Evolutionary conservation across 2,888 invertebrate genomes (phyloP).

Genomic region (Agriopis marginaria): DNA sequence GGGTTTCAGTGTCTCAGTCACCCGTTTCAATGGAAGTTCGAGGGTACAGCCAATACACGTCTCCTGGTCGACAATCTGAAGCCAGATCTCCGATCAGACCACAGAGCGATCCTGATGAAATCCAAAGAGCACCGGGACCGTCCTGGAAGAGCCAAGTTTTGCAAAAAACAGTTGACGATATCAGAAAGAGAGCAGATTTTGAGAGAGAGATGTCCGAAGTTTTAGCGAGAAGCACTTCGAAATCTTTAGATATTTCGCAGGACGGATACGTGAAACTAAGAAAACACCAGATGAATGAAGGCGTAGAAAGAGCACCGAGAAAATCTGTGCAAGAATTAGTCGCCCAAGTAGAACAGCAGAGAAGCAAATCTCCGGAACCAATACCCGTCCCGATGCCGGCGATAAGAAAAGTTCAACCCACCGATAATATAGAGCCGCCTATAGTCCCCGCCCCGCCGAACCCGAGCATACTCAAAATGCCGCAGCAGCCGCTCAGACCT

Average conservation of each 20-base stretch:
- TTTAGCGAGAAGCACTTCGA: conserved; percentile 62
- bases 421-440: conserved; percentile 59
- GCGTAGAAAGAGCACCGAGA: conserved; percentile 71
- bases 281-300: conserved; percentile 69
- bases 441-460: conserved; percentile 53
- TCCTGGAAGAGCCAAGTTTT: conserved; percentile 81
- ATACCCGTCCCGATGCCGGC: conserved; percentile 47
- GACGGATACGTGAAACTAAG: conserved; percentile 82
- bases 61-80: conserved; percentile 71
- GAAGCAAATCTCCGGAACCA: conserved; percentile 74
- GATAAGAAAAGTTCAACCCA: conserved; percentile 62
- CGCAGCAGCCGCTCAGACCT: conserved; percentile 79
- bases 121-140: conserved; percentile 57
- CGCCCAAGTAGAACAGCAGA: conserved; percentile 86
- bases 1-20: conserved; percentile 73
- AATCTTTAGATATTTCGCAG: conserved; percentile 79
- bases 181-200: conserved; percentile 71
- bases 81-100: conserved; percentile 69
- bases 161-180: conserved; percentile 80
- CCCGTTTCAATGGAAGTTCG: conserved; percentile 72
- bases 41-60: conserved; percentile 64
- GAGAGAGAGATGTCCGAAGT: conserved; percentile 77
- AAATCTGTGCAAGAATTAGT: conserved; percentile 88
- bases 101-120: conserved; percentile 64
- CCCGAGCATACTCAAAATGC: conserved; percentile 74